A percentile compares a stretch with the other conserved stretches of the same genome.
These are phyloP conservation scores for Neosilurus mollespiculum DNA, from an alignment of 2,797 vertebrate species.

Conservation along the genomic window DNA sequence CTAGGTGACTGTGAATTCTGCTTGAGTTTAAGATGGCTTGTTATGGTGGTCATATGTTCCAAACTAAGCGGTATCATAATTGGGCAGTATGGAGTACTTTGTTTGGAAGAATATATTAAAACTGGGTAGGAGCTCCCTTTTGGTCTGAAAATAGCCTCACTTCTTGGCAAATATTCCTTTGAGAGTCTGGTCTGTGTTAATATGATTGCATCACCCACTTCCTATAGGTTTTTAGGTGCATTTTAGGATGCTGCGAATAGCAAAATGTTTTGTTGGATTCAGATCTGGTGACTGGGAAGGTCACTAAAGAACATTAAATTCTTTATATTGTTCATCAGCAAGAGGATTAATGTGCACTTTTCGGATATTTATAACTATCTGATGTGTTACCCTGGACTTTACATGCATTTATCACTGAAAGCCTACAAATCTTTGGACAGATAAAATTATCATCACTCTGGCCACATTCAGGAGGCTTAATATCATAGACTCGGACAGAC, in stretches of 20 bases:
- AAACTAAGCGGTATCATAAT: not conserved
- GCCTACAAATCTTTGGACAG: too few species aligned
- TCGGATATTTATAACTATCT: too few species aligned
- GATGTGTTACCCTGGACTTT: too few species aligned
- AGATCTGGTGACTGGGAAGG: not conserved
- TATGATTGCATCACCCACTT: not conserved
- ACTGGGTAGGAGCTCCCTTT: not conserved
- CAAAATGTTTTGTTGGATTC: not conserved
- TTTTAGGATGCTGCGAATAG: not conserved
- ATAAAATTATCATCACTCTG: too few species aligned
- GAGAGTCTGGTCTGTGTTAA: not conserved
- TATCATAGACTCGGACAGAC: too few species aligned
- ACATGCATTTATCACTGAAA: too few species aligned
- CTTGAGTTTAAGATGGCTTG: not conserved
- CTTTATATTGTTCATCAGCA: not conserved
- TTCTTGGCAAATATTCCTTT: not conserved
- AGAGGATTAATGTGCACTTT: too few species aligned
- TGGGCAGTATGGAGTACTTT: not conserved
- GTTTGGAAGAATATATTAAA: not conserved
- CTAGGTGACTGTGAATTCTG: constrained; percentile 39
- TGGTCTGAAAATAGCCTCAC: not conserved
- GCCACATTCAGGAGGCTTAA: too few species aligned
- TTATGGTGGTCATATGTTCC: not conserved
- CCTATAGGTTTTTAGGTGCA: not conserved
- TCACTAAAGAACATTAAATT: not conserved